phyloP scores from a whole-genome alignment of 2,113 vertebrate species.

The Oreochromis spilurus region DNA sequence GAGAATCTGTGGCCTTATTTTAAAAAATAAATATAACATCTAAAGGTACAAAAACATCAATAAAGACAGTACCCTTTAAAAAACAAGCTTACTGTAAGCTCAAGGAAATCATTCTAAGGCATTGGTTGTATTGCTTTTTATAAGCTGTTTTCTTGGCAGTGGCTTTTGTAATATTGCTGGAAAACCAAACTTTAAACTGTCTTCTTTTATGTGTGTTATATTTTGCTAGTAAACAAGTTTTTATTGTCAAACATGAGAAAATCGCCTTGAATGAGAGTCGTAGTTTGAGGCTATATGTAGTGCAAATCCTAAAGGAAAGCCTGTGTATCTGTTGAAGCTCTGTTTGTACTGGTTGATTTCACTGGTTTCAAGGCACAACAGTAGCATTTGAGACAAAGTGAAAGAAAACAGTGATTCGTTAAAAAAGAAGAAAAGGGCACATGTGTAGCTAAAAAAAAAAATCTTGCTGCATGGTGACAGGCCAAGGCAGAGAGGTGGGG shows the following conservation, averaged over 20 bases:
- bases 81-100: background rate
- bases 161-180: background rate
- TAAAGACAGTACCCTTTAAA: slow-evolving; percentile 2
- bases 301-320: slow-evolving; percentile 28
- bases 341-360: background rate
- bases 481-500: background rate
- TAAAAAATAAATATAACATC: slow-evolving; percentile 46
- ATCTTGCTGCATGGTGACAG: slow-evolving; percentile 19
- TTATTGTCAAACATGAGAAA: background rate
- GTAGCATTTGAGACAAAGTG: background rate
- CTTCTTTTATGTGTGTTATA: background rate
- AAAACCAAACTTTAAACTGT: background rate
- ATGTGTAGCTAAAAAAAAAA: background rate
- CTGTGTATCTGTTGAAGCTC: slow-evolving; percentile 1
- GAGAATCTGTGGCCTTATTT: background rate
- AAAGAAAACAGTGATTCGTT: background rate
- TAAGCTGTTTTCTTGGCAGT: slow-evolving; percentile 16
- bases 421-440: background rate
- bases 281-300: background rate
- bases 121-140: slow-evolving; percentile 20
- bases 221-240: slow-evolving; percentile 5
- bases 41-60: background rate
- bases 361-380: background rate
- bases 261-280: background rate
- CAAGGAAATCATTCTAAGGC: slow-evolving; percentile 45